Percentiles rank a stretch among this genome's conserved stretches.
Conservation (phyloP, 2,113 vertebrate species). For the Indri indri region DNA sequence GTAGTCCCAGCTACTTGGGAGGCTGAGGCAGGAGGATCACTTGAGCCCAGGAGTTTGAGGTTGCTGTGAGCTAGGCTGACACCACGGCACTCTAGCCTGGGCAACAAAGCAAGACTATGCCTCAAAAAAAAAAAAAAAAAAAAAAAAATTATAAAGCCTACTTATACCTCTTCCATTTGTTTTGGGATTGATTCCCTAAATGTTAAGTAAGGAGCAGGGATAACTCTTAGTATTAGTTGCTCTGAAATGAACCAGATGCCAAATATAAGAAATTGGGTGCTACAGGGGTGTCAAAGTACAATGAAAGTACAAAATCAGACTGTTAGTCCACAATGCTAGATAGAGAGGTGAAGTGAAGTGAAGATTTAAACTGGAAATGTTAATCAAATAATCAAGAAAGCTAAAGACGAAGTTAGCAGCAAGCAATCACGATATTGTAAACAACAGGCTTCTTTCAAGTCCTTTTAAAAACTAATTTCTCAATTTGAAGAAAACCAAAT, state of each 20-base stretch:
- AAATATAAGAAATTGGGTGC: background rate
- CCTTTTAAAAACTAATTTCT: background rate
- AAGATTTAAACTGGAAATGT: background rate
- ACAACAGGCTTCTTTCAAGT: background rate
- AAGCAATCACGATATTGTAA: background rate
- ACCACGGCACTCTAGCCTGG: no score
- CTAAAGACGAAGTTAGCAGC: background rate
- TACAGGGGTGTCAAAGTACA: background rate
- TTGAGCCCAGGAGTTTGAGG: no score
- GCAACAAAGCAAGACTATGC: no score
- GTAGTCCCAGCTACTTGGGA: no score
- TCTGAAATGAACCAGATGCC: background rate
- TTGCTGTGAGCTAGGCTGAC: no score
- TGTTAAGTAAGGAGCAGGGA: background rate
- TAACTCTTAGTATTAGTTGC: background rate
- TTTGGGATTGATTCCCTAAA: background rate
- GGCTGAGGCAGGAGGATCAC: no score
- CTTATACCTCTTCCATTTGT: background rate
- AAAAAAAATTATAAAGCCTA: no score
- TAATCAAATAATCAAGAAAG: background rate
- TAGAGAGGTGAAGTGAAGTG: background rate
- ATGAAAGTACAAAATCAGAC: background rate
- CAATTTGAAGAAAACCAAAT: background rate
- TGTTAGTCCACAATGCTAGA: background rate
- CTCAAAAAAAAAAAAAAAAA: no score